These are phyloP conservation scores for Theristicus caerulescens DNA, from an alignment of 2,113 vertebrate genomes.

Conservation along the genomic window DNA sequence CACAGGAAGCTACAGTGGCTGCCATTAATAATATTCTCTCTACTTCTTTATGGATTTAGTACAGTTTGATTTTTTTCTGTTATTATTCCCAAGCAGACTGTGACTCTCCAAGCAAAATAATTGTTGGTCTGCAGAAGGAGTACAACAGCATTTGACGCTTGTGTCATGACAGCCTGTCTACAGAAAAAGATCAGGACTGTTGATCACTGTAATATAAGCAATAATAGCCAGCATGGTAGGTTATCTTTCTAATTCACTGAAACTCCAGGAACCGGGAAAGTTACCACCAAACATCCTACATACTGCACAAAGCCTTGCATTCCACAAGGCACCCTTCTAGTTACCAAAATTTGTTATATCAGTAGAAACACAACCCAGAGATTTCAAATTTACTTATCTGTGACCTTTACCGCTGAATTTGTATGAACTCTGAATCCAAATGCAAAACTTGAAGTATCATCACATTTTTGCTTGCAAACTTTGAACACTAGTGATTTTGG, in stretches of 20 bases:
- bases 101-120: neutral
- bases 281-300: neutral
- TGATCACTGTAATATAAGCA: neutral
- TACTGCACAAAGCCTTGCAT: neutral
- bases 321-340: neutral
- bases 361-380: neutral
- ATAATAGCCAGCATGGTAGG: neutral
- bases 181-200: neutral
- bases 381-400: neutral
- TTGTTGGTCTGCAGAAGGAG: neutral
- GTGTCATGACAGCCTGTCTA: neutral
- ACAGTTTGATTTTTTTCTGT: neutral
- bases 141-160: neutral
- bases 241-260: neutral
- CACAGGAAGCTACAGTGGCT: neutral
- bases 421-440: neutral
- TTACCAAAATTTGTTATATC: neutral
- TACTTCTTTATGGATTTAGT: neutral
- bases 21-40: neutral
- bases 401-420: neutral
- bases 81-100: neutral
- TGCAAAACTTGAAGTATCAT: neutral
- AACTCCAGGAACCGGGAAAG: neutral
- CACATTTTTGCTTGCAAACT: neutral
- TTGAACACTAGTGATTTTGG: neutral